Base-by-base conservation (phyloP, 2,113 vertebrate species). In the Megaceryle torquata region DNA sequence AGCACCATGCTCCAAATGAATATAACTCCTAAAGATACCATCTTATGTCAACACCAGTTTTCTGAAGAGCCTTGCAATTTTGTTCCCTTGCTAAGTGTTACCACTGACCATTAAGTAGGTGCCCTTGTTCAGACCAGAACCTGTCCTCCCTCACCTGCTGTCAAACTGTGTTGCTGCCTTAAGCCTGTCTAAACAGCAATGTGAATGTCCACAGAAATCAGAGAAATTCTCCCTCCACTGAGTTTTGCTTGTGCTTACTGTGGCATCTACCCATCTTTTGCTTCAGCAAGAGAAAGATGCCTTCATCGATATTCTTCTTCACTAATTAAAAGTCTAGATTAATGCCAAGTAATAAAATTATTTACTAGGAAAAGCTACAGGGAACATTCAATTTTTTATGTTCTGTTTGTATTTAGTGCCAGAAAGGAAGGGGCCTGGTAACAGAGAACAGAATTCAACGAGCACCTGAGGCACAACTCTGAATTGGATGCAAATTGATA, bases 401-500 rank as follows among this genome's bases (percentile, higher is more conserved):
- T 94, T 89, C 43, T 91, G 56, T 89, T 94, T 91, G 50, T 61
- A 76, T 93, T 91, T 88, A 91, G 41, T 88, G 33, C 82, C 67
- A 93, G 63, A 90, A 89, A 88, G 63, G 28, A 79, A 76, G 35
- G 24, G 28, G 29, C 25, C 44, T 82, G 19, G 44, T 72, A 86
- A 71, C 15, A 88, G n/a, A 82, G 48, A 94, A 86, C 4, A 91
- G 82, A 82, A 93, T 94, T 79, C 85, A 93, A 88, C 4, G 7
- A 91, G n/a, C 41, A 93, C 94, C 88, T 94, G 82, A 94, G 92
- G 88, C 92, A 91, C 68, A 75, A 63, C 67, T 94, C 70, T 88
- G 93, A 94, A 93, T 54, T 96, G 82, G 59, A 91, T 95, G 82
- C 41, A 95, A 96, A 95, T 82, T 85, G 63, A 89, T 80, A 86